Conservation (phyloP, 2,113 vertebrate species). For the Naja naja region DNA sequence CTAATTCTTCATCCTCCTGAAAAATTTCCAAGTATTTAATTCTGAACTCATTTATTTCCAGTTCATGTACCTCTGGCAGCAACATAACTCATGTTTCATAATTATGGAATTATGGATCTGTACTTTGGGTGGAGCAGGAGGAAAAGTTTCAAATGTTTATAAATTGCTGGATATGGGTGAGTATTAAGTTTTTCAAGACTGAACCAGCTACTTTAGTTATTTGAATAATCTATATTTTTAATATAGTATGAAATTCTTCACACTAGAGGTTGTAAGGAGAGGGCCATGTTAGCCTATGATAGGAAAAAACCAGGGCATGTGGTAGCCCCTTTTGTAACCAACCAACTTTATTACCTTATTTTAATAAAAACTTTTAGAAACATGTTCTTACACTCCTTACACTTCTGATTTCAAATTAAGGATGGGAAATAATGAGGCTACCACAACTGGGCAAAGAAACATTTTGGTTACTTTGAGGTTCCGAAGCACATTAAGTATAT, state of each 20-base stretch:
- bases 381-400: background rate
- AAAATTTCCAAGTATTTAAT: conserved; percentile 21
- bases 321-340: background rate
- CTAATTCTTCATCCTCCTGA: background rate
- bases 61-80: conserved; percentile 28
- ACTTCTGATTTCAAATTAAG: conserved; percentile 46
- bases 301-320: background rate
- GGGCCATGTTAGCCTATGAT: background rate
- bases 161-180: conserved; percentile 45
- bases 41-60: conserved; percentile 37
- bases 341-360: background rate
- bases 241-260: conserved; percentile 65
- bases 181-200: conserved; percentile 58
- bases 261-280: background rate
- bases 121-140: conserved; percentile 35
- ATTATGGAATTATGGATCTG: conserved; percentile 50
- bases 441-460: conserved; percentile 60
- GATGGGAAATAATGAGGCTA: conserved; percentile 69
- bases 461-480: background rate
- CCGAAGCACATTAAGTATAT: conserved; percentile 45
- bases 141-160: conserved; percentile 29
- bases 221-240: conserved; percentile 72
- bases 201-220: conserved; percentile 63
- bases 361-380: background rate
- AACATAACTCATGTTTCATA: conserved; percentile 46